phyloP scores from a whole-genome alignment of 2,113 vertebrate genomes.

The Austrofundulus limnaeus region DNA sequence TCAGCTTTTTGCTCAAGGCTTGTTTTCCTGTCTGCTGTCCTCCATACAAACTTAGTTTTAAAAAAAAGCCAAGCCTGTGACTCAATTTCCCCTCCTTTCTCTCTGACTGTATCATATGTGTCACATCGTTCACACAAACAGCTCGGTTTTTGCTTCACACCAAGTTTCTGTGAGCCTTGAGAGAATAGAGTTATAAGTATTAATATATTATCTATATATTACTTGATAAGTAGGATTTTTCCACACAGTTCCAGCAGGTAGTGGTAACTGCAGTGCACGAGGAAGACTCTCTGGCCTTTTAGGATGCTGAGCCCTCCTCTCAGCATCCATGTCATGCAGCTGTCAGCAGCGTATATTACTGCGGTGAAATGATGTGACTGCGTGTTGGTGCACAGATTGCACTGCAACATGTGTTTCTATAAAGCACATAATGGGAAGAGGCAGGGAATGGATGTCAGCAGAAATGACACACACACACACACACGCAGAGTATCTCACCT shows the following conservation, averaged over 20 bases:
- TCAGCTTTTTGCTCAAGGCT: too few relatives aligned
- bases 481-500: conserved; percentile 29
- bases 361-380: conserved; percentile 36
- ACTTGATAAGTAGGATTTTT: neutral
- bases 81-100: too few relatives aligned
- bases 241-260: neutral
- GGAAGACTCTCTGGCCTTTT: neutral
- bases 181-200: too few relatives aligned
- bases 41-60: too few relatives aligned
- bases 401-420: conserved; percentile 33
- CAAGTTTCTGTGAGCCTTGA: too few relatives aligned
- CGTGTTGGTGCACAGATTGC: neutral
- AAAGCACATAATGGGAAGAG: conserved; percentile 39
- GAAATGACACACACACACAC: conserved; percentile 28
- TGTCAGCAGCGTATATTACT: conserved; percentile 31
- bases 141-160: too few relatives aligned
- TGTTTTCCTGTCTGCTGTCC: too few relatives aligned
- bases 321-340: neutral
- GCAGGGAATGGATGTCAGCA: conserved; percentile 44
- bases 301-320: neutral
- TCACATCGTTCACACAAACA: too few relatives aligned
- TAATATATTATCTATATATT: neutral
- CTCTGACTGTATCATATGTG: too few relatives aligned
- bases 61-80: too few relatives aligned
- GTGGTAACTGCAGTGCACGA: neutral